Evolutionary conservation across 2,797 vertebrate species (phyloP).

Genomic region (Coendou prehensilis): DNA sequence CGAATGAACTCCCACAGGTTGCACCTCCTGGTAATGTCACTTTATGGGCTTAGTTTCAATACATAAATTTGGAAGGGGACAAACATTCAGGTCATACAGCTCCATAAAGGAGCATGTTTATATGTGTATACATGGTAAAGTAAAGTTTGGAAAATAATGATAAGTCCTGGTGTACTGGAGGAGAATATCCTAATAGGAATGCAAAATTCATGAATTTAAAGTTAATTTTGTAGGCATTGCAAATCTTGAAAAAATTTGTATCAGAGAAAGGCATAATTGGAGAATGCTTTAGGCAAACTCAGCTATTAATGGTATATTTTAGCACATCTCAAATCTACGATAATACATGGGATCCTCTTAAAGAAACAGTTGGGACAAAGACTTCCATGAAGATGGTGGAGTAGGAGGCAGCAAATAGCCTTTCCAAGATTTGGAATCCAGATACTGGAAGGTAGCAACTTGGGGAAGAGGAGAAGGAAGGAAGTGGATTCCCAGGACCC

Average conservation of each 20-base stretch:
- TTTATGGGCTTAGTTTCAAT: neutral
- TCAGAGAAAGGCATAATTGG: neutral
- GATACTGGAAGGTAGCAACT: too few relatives aligned
- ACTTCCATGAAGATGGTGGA: too few relatives aligned
- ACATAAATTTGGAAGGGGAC: neutral
- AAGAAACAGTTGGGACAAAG: neutral
- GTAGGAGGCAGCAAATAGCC: too few relatives aligned
- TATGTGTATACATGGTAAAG: neutral
- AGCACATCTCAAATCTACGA: neutral
- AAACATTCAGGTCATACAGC: neutral
- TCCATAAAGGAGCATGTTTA: neutral
- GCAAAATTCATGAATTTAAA: slow-evolving; percentile 13
- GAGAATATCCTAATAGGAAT: neutral
- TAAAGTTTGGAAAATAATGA: slow-evolving; percentile 19
- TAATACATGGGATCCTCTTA: neutral
- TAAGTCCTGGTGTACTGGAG: neutral
- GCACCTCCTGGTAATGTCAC: neutral
- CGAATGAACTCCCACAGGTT: neutral
- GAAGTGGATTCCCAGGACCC: too few relatives aligned
- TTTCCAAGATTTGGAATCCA: too few relatives aligned
- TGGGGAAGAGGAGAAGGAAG: too few relatives aligned
- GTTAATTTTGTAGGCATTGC: neutral
- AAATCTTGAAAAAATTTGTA: neutral
- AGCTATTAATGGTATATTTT: neutral
- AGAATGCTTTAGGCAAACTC: slow-evolving; percentile 22